phyloP scores from a whole-genome alignment of 2,888 invertebrate genomes.

The Biston betularia region DNA sequence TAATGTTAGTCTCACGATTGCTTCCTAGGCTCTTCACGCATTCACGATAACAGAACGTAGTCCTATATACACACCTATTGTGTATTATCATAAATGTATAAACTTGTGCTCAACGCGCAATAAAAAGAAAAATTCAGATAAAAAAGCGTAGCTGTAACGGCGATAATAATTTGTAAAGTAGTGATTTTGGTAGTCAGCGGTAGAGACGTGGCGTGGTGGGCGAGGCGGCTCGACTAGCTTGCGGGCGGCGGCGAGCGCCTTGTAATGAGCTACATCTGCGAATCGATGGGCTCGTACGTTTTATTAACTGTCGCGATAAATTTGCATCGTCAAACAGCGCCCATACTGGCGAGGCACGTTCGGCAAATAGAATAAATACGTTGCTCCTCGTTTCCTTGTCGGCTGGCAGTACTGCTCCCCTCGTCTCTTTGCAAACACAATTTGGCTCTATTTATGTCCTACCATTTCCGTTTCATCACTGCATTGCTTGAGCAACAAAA shows the following conservation, averaged over 20 bases:
- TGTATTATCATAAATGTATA: conserved; percentile 37
- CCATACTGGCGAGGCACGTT: conserved; percentile 79
- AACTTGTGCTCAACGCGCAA: conserved; percentile 17
- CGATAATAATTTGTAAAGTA: conserved; percentile 64
- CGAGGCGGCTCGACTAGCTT: conserved; percentile 42
- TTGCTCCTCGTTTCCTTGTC: conserved; percentile 62
- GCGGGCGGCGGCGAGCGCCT: conserved; percentile 47
- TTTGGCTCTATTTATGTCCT: conserved; percentile 75
- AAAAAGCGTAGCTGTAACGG: conserved; percentile 41
- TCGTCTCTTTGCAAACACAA: conserved; percentile 74
- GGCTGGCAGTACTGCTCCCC: conserved; percentile 58
- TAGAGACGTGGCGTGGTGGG: conserved; percentile 41
- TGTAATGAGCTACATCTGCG: conserved; percentile 76
- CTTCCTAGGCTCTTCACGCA: conserved; percentile 50
- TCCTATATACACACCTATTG: conserved; percentile 18
- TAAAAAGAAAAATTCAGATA: conserved; percentile 49
- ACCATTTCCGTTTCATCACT: conserved; percentile 53
- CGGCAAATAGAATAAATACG: conserved; percentile 84
- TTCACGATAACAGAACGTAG: conserved; percentile 36
- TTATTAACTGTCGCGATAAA: conserved; percentile 82
- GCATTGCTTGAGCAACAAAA: conserved; percentile 51
- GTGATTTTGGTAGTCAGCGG: conserved; percentile 57
- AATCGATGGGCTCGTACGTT: conserved; percentile 78
- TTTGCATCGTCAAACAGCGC: conserved; percentile 83
- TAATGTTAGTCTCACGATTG: conserved; percentile 62